Conservation (phyloP, 1,140 invertebrate species). For the Eurosta solidaginis region DNA sequence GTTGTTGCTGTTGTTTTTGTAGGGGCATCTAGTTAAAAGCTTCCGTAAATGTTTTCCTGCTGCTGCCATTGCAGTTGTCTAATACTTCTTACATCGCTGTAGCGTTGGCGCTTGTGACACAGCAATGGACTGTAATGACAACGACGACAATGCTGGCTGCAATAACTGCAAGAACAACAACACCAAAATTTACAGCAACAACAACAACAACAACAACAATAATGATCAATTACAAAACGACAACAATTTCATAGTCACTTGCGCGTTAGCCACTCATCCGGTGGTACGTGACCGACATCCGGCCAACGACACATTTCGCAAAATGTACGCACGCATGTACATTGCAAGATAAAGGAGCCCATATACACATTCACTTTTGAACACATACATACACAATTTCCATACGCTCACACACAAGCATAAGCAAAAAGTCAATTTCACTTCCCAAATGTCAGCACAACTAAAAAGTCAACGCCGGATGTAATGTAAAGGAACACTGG, state of each 20-base stretch:
- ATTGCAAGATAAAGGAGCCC: too few species aligned
- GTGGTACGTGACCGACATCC: conserved; percentile 24
- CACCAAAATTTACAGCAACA: neutral
- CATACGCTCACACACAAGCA: too few species aligned
- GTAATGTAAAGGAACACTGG: neutral
- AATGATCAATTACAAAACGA: neutral
- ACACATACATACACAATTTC: neutral
- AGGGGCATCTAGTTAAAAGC: neutral
- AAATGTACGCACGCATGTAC: neutral
- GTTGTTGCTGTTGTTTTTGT: neutral
- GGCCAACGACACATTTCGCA: neutral
- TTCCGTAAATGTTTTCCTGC: neutral
- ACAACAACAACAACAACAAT: neutral
- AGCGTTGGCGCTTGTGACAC: neutral
- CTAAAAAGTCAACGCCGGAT: conserved; percentile 26
- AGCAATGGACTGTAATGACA: neutral
- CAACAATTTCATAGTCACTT: conserved; percentile 29
- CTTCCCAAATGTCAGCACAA: neutral
- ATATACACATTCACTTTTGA: neutral
- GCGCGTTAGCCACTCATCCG: conserved; percentile 10
- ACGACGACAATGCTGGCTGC: neutral
- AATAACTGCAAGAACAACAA: neutral
- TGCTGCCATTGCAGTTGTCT: neutral
- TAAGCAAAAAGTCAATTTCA: conserved; percentile 22
- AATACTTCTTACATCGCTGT: neutral